Conservation (phyloP, 2,888 invertebrate species). For the Tenthredo livida region DNA sequence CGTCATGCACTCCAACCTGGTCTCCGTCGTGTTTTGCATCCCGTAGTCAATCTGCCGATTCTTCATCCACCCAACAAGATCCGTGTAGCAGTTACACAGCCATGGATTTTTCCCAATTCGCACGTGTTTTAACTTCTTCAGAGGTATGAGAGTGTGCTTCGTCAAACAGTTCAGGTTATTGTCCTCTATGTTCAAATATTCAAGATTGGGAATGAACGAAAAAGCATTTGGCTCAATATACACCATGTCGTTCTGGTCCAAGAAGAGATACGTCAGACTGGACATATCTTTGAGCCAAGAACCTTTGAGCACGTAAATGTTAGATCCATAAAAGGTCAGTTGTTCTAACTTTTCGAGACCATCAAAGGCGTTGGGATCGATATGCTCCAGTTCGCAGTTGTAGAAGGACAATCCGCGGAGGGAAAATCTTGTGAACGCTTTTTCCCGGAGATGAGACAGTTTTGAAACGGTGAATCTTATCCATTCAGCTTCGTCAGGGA, state of each 20-base stretch:
- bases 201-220: constrained; percentile 59
- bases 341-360: constrained; percentile 65
- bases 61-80: constrained; percentile 57
- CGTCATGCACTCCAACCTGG: not conserved
- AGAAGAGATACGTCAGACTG: constrained; percentile 62
- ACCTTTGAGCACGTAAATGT: constrained; percentile 61
- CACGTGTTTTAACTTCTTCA: constrained; percentile 61
- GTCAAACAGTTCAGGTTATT: constrained; percentile 71
- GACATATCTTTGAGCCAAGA: constrained; percentile 62
- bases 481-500: constrained; percentile 68
- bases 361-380: constrained; percentile 64
- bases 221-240: constrained; percentile 67
- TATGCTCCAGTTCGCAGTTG: constrained; percentile 65
- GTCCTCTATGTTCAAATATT: constrained; percentile 66
- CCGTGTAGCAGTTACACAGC: constrained; percentile 66
- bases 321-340: constrained; percentile 67
- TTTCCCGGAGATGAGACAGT: constrained; percentile 63
- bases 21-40: not conserved
- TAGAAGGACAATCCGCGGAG: constrained; percentile 67
- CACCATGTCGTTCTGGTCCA: constrained; percentile 63
- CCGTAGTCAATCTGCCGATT: not conserved
- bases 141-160: constrained; percentile 61
- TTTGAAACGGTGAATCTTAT: constrained; percentile 70
- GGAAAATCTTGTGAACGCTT: constrained; percentile 65
- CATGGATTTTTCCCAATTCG: constrained; percentile 70